Evolutionary conservation across 1,140 invertebrate species (phyloP).

Genomic region (Sesamia nonagrioides): DNA sequence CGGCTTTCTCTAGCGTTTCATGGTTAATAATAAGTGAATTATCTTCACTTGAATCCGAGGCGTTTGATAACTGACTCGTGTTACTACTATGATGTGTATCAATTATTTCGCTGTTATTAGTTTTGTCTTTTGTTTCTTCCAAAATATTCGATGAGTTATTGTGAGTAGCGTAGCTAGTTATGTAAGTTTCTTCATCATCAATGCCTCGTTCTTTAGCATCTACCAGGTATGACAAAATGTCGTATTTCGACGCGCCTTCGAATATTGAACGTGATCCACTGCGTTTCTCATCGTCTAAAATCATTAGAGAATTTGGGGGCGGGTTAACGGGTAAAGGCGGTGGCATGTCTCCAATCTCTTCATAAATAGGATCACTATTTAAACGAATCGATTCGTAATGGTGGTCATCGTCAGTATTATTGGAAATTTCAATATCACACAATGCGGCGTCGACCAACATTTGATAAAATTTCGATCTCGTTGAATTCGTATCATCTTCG

Average conservation of each 20-base stretch:
- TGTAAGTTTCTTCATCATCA: slow-evolving; percentile 89
- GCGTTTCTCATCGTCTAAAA: slow-evolving; percentile 89
- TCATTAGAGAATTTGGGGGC: slow-evolving; percentile 88
- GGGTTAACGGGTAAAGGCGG: slow-evolving; percentile 92
- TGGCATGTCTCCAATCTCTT: slow-evolving; percentile 94
- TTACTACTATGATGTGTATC: slow-evolving; percentile 88
- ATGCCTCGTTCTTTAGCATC: slow-evolving; percentile 93
- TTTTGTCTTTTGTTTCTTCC: slow-evolving; percentile 88
- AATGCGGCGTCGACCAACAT: slow-evolving; percentile 90
- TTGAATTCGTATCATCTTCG: slow-evolving; percentile 88
- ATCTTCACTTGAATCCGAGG: slow-evolving; percentile 91
- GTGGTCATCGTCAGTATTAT: slow-evolving; percentile 89
- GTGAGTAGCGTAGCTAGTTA: slow-evolving; percentile 88
- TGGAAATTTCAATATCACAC: slow-evolving; percentile 89
- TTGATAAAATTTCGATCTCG: slow-evolving; percentile 90
- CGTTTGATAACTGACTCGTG: slow-evolving; percentile 88
- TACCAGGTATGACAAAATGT: slow-evolving; percentile 95
- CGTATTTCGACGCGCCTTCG: slow-evolving; percentile 95
- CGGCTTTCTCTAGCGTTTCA: slow-evolving; percentile 85
- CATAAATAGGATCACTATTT: slow-evolving; percentile 95
- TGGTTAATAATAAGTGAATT: slow-evolving; percentile 89
- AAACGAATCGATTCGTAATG: slow-evolving; percentile 93
- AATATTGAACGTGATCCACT: slow-evolving; percentile 92
- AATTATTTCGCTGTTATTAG: slow-evolving; percentile 80
- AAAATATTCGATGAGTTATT: slow-evolving; percentile 87